A percentile compares a stretch with the other conserved stretches of the same genome.
Conservation (phyloP, 2,888 invertebrate genomes). For the Emmelina monodactyla region DNA sequence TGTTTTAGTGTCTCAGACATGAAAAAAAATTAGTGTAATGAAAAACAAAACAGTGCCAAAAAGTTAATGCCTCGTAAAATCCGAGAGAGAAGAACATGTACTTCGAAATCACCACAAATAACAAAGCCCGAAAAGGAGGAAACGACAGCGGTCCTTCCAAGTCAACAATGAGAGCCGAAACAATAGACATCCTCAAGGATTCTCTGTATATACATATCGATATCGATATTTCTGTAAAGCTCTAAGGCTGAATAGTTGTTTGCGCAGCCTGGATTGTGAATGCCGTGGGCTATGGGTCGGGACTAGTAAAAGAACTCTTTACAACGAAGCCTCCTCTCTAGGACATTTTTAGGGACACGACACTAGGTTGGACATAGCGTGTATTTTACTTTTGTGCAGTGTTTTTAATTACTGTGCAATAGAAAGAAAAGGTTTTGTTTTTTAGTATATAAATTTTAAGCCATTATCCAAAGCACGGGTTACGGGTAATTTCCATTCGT, state of each 20-base stretch:
- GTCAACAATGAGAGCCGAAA: not conserved
- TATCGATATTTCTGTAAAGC: not conserved
- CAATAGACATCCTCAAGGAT: conserved; percentile 1
- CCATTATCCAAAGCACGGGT: no score
- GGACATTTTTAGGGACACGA: not conserved
- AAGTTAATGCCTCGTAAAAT: no score
- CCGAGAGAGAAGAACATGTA: no score
- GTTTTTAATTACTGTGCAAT: no score
- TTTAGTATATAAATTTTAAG: no score
- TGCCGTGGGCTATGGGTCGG: not conserved
- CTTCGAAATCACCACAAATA: no score
- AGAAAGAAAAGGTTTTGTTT: no score
- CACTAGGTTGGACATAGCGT: not conserved
- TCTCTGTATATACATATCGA: not conserved
- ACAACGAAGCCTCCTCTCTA: not conserved
- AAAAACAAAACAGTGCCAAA: no score
- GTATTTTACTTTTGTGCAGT: not conserved
- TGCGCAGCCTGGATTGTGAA: not conserved
- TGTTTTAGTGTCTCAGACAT: no score
- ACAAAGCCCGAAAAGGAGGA: not conserved
- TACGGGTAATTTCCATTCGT: no score
- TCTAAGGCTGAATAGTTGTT: not conserved
- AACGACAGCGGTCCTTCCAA: not conserved
- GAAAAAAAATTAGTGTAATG: no score
- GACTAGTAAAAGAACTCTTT: not conserved